Evolutionary conservation across 2,888 invertebrate genomes (phyloP).

Genomic region (Lasioglossum lativentre): DNA sequence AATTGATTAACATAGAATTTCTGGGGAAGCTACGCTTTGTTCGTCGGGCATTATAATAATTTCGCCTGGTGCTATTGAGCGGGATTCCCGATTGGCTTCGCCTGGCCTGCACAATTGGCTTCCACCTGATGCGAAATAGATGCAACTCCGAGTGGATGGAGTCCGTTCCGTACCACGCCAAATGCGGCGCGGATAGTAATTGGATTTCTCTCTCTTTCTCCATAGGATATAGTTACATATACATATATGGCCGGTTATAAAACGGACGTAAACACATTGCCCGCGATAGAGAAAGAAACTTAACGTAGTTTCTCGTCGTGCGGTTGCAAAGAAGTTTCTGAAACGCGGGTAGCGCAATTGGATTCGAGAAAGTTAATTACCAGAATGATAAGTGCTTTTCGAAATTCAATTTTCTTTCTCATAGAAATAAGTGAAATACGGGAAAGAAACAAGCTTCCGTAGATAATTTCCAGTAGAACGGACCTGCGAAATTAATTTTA

Average conservation of each 20-base stretch:
- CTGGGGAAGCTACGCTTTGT: slow-evolving; percentile 58
- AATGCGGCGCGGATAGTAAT: slow-evolving; percentile 64
- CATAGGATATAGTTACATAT: slow-evolving; percentile 1
- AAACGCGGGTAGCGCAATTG: neutral
- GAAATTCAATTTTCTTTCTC: neutral
- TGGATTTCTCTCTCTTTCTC: slow-evolving; percentile 58
- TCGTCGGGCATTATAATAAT: slow-evolving; percentile 69
- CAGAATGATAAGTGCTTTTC: neutral
- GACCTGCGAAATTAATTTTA: neutral
- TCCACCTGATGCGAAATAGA: slow-evolving; percentile 68
- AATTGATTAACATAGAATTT: slow-evolving; percentile 68
- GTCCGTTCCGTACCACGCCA: slow-evolving; percentile 59
- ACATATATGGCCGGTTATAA: slow-evolving; percentile 27
- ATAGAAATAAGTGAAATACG: neutral
- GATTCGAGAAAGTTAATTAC: neutral
- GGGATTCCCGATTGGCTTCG: slow-evolving; percentile 51
- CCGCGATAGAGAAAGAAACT: slow-evolving; percentile 29
- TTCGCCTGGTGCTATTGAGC: slow-evolving; percentile 46
- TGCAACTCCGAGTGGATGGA: slow-evolving; percentile 60
- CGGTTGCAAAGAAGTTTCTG: neutral
- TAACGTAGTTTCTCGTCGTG: neutral
- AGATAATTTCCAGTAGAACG: neutral
- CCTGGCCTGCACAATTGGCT: slow-evolving; percentile 57
- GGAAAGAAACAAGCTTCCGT: neutral
- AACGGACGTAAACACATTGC: slow-evolving; percentile 22